phyloP scores from a whole-genome alignment of 1,140 invertebrate genomes.

The Drosophila arizonae region DNA sequence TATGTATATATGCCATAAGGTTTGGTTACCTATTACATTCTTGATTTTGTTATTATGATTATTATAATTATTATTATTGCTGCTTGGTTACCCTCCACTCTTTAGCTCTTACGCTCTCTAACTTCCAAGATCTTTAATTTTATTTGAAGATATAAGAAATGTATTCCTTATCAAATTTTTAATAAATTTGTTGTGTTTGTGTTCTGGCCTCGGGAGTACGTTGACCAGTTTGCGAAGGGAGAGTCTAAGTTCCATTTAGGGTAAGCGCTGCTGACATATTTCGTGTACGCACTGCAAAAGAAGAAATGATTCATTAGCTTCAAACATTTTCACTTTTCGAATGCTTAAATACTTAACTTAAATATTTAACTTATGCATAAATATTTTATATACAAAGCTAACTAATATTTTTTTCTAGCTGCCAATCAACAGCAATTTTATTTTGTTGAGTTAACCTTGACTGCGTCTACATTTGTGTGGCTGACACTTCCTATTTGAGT shows the following conservation, averaged over 20 bases:
- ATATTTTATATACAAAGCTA: not conserved
- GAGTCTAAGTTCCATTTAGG: conserved; percentile 5
- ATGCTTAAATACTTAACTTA: not conserved
- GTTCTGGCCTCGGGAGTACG: conserved; percentile 16
- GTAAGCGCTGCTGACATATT: conserved; percentile 12
- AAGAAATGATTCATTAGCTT: conserved; percentile 17
- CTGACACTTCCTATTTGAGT: conserved; percentile 43
- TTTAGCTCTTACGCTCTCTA: not conserved
- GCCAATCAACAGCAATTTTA: not conserved
- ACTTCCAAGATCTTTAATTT: not conserved
- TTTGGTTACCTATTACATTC: conserved; percentile 33
- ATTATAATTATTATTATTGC: conserved; percentile 21
- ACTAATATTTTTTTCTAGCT: not conserved
- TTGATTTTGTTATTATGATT: conserved; percentile 27
- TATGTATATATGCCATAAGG: conserved; percentile 54
- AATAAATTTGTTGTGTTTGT: not conserved
- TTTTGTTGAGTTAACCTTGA: conserved; percentile 24
- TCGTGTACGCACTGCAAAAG: conserved; percentile 32
- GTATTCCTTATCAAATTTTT: not conserved
- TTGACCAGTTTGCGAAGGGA: conserved; percentile 22
- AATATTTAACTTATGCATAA: conserved; percentile 13
- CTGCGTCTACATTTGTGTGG: conserved; percentile 17
- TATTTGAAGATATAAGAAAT: not conserved
- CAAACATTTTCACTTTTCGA: not conserved
- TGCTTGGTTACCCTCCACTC: conserved; percentile 7